Evolutionary conservation across 2,113 vertebrate genomes (phyloP), one percentile per base, ranked within the genome.

Genomic region (Zosterops hypoxanthus): DNA sequence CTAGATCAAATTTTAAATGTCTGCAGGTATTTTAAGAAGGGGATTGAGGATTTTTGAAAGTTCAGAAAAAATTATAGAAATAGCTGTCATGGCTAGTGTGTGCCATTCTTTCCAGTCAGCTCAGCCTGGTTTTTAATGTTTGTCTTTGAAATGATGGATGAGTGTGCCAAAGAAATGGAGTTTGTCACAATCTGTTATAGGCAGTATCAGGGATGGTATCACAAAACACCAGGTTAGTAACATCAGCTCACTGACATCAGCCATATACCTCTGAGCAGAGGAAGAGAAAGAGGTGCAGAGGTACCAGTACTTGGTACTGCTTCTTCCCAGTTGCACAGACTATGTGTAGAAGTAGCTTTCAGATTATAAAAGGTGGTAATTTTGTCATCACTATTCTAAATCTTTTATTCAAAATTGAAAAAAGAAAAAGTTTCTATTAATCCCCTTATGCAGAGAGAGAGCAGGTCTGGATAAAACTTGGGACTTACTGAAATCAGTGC

Each of bases 1-100:
- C 46, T 86, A 87, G 86, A 90, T 66, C n/a, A 90, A 85, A 91
- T 78, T 88, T 93, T 66, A 93, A 94, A 75, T 41, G 6, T 53
- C 77, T 47, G 25, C 50, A 15, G 59, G 28, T 65, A 65, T 91
- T 84, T 68, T 84, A 44, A 56, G 70, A 75, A 70, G 11, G 7
- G 4, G 4, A 60, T 23, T 72, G 33, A 53, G 21, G 13, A 44
- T 57, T 91, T 72, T 91, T 87, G 42, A 12, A 75, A 52, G 17
- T 75, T 60, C n/a, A 44, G 42, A 60, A 71, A 71, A 89, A 66
- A 56, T 11, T 50, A 42, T 31, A 88, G 57, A 71, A 87, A 49
- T 55, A 59, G 9, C 20, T 65, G 11, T 65, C 6, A 15, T 50
- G 75, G n/a, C 6, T 63, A 50, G 42, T 66, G 33, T 22, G 11